Conservation (phyloP, 2,113 vertebrate species). For the Pelodiscus sinensis region DNA sequence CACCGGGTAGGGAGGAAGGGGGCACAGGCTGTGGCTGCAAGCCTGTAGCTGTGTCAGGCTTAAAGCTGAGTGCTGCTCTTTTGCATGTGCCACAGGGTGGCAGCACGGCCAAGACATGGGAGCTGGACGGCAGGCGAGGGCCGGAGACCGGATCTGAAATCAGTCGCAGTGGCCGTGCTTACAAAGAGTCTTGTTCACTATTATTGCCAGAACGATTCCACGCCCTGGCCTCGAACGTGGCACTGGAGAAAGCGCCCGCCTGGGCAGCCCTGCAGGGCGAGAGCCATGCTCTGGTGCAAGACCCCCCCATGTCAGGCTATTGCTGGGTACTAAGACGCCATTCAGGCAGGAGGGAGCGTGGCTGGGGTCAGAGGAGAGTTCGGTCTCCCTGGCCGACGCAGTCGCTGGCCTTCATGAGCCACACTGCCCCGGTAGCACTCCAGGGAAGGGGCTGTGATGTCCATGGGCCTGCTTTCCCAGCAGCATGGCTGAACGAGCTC, state of each 20-base stretch:
- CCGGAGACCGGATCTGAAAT: neutral
- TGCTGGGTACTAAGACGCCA: too few relatives aligned
- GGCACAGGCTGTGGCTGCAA: neutral
- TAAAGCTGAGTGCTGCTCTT: neutral
- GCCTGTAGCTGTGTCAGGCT: neutral
- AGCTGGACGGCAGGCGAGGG: neutral
- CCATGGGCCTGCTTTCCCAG: too few relatives aligned
- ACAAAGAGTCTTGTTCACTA: neutral
- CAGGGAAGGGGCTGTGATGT: too few relatives aligned
- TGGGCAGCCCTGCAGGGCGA: neutral
- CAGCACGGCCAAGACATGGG: neutral
- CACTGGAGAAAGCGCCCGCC: neutral
- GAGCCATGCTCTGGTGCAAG: neutral
- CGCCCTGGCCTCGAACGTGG: neutral
- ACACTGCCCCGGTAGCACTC: too few relatives aligned
- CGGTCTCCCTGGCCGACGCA: too few relatives aligned
- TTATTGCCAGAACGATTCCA: rapidly evolving
- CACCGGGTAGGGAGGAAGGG: too few relatives aligned
- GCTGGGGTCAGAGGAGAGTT: neutral
- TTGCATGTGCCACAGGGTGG: neutral
- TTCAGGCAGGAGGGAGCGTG: neutral
- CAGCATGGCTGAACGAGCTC: too few relatives aligned
- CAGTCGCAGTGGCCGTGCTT: neutral
- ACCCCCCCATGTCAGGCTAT: neutral
- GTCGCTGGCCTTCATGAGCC: too few relatives aligned